Evolutionary conservation across 2,113 vertebrate species (phyloP), one percentile per base, ranked within the genome.

Genomic region (Laticauda colubrina): DNA sequence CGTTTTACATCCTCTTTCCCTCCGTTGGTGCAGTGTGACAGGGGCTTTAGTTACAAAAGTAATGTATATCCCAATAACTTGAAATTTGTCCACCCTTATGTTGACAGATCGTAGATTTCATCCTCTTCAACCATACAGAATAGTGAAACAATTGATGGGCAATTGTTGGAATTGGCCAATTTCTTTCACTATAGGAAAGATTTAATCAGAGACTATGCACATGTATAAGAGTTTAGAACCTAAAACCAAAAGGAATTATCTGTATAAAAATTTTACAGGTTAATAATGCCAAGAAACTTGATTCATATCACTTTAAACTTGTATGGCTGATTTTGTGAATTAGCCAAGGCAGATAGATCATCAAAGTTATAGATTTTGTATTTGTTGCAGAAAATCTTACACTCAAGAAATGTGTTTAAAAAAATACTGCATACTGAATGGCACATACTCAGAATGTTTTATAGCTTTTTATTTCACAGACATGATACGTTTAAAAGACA

Each of bases 381-480:
- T 81, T 43, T 21, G 15, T 29, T 6, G 15, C 4, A 89, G 20
- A 39, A 45, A 51, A 55, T 18, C 11, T 45, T 85, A 15, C 0
- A 29, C 43, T 5, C 9, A 2, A 81, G 24, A 85, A 15, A n/a
- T 11, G 59, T 2, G 11, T 54, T 86, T 86, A 43, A 29, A 39
- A 69, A 12, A 45, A 45, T 45, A 45, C 45, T 23, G 20, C 34
- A 0, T 53, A 21, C 53, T 24, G 24, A 86, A 14, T 61, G 21
- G 92, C 57, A 87, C 90, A 57, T 20, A 0, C 1, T 45, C 89
- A 91, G 26, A 21, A 93, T 93, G 89, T 91, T 93, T 96, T 96
- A 97, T 97, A 97, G 96, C 96, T 93, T 97, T 98, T 98, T 98
- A 96, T 98, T 94, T 97, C 95, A 96, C 94, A 96, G 93, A 97